These are phyloP conservation scores for Onychostruthus taczanowskii DNA, from an alignment of 2,113 vertebrate genomes.

Conservation along the genomic window DNA sequence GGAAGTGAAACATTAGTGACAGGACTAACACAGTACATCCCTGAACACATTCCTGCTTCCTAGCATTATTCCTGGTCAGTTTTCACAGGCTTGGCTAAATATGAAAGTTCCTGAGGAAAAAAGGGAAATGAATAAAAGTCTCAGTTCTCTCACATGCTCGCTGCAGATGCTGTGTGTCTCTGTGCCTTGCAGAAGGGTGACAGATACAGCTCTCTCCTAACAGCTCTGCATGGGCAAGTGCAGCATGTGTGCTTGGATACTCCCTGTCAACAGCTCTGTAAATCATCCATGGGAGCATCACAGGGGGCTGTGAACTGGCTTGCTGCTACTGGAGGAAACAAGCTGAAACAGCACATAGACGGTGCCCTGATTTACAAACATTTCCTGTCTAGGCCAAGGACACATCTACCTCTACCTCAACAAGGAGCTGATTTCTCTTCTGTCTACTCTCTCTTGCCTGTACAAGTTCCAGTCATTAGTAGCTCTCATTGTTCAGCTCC, in stretches of 20 bases:
- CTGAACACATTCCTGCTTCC: not conserved
- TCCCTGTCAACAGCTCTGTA: not conserved
- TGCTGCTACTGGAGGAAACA: not conserved
- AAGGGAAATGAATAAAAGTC: not conserved
- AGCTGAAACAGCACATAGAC: not conserved
- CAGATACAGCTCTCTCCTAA: rapidly evolving
- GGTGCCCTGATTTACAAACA: not conserved
- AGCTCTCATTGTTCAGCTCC: not conserved
- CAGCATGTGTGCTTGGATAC: not conserved
- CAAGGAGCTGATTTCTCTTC: not conserved
- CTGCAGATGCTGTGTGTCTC: rapidly evolving
- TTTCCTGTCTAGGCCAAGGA: not conserved
- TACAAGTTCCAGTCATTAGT: not conserved
- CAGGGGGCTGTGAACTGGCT: not conserved
- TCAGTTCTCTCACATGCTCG: not conserved
- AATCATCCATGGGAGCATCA: not conserved
- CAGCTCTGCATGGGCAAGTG: not conserved
- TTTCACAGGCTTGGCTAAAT: not conserved
- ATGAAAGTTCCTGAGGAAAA: not conserved
- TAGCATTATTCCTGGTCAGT: not conserved
- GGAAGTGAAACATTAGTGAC: not conserved
- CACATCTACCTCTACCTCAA: not conserved
- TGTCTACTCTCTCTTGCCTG: not conserved
- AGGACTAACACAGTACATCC: not conserved
- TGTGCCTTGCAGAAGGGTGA: not conserved